phyloP scores from a whole-genome alignment of 2,113 vertebrate genomes.

The Heliornis fulica region DNA sequence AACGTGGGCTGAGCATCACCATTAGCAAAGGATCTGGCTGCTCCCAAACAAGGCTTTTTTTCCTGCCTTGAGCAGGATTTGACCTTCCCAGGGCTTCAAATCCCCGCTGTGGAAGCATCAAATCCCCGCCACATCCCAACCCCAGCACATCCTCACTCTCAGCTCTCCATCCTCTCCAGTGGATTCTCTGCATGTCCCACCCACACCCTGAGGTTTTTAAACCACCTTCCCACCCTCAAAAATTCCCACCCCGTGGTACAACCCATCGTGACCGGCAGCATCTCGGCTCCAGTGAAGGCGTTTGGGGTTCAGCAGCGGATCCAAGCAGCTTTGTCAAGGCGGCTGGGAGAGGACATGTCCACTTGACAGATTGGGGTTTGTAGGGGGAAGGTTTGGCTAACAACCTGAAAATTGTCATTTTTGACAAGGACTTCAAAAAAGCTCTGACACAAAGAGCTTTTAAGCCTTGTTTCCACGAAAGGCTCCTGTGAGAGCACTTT shows the following conservation, averaged over 20 bases:
- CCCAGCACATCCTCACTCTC: background rate
- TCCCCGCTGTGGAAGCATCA: too few species aligned
- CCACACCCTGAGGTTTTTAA: background rate
- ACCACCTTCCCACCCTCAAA: rapidly evolving
- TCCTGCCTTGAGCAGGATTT: background rate
- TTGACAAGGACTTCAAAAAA: slow-evolving; percentile 18
- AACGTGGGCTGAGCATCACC: rapidly evolving
- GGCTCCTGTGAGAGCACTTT: background rate
- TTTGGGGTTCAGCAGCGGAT: background rate
- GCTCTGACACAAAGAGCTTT: background rate
- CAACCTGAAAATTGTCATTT: background rate
- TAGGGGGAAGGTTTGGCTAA: background rate
- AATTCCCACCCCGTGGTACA: rapidly evolving
- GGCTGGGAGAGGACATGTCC: background rate
- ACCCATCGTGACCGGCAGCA: rapidly evolving
- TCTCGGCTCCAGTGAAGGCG: rapidly evolving
- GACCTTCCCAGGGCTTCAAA: background rate
- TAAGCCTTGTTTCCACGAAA: background rate
- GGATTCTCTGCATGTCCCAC: rapidly evolving
- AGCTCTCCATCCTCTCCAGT: background rate
- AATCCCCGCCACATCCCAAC: background rate
- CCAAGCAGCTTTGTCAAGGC: background rate
- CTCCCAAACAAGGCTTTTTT: background rate
- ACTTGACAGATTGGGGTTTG: slow-evolving; percentile 5
- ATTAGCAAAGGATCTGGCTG: rapidly evolving